Percentiles rank a stretch among this genome's conserved stretches.
These are phyloP conservation scores for Hesperophylax magnus DNA, from an alignment of 1,140 invertebrate species.

Conservation along the genomic window DNA sequence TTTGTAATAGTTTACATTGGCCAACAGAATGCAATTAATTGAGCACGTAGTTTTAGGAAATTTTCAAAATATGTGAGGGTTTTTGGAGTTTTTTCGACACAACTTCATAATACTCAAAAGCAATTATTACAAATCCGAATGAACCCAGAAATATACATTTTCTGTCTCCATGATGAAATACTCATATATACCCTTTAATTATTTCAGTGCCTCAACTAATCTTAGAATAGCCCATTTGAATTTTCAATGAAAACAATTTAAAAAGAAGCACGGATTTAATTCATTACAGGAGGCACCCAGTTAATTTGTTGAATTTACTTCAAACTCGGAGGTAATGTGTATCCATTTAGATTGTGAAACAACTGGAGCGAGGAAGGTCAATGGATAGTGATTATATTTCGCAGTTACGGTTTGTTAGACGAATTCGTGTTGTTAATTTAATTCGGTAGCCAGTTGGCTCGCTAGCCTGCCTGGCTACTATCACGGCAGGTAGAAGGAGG, in stretches of 20 bases:
- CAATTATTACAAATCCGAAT: too few relatives aligned
- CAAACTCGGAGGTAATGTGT: not conserved
- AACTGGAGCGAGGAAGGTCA: slow-evolving; percentile 31
- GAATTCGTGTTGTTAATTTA: slow-evolving; percentile 18
- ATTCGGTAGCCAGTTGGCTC: slow-evolving; percentile 4
- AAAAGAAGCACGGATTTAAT: not conserved
- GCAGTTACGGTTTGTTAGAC: slow-evolving; percentile 16
- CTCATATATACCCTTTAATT: not conserved
- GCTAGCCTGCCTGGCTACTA: not conserved
- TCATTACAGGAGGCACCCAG: not conserved
- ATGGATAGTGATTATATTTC: slow-evolving; percentile 12
- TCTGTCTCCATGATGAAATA: too few relatives aligned
- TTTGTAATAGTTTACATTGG: too few relatives aligned
- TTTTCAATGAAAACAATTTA: not conserved
- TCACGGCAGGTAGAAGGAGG: not conserved
- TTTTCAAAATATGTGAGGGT: too few relatives aligned
- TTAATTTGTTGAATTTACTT: not conserved
- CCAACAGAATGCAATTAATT: too few relatives aligned
- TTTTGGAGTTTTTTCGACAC: too few relatives aligned
- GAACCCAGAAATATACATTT: too few relatives aligned
- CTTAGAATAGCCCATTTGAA: not conserved
- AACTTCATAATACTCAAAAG: too few relatives aligned
- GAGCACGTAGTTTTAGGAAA: too few relatives aligned
- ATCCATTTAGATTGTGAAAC: not conserved
- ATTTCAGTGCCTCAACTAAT: not conserved